Base-by-base conservation (phyloP, 2,113 vertebrate genomes). In the Myodes glareolus region DNA sequence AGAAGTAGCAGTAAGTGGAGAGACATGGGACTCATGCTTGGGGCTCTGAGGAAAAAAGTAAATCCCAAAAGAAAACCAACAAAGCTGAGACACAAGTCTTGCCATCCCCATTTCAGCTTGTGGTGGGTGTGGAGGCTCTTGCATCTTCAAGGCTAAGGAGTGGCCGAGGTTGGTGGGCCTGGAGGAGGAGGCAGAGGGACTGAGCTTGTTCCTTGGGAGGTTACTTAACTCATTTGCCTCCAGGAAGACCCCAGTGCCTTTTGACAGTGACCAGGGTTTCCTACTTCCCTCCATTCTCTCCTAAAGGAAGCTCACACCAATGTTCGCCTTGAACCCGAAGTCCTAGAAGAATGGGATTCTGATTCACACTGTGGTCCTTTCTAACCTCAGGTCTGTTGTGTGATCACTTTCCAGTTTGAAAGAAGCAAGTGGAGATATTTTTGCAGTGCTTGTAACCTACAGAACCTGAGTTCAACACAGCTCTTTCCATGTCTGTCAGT, bases 101-200 rank as follows among this genome's bases (percentile, higher is more conserved):
- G 97, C 97, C 97, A 92, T 97, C 96, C 96, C 97, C 92, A 2
- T 0, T 97, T 7, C 94, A 86, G 98, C 96, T 96, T 93, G 39
- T 25, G 95, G 91, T 63, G 70, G 94, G 81, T 16, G 1, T 47
- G 97, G 97, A 96, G 27, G 82, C 25, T 97, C 97, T 93, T 88
- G 89, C 12, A 21, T 95, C 80, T 1, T 97, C 13, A n/a, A 42
- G 86, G 94, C 97, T 95, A 99, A 55, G 98, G 99, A 31, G 99
- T 99, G 0, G 98, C 98, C 0, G 99, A 98, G 70, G 98, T 98
- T 0, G 99, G 97, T 1, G 99, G 98, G 50, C 99, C 99, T 73
- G 98, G 96, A n/a, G 99, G 98, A 0, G 99, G 99, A 11, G 97
- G 98, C 0, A 99, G 98, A 36, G 99, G 98, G n/a, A 99, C 98